Evolutionary conservation across 2,113 vertebrate genomes (phyloP).

Genomic region (Phalacrocorax carbo): DNA sequence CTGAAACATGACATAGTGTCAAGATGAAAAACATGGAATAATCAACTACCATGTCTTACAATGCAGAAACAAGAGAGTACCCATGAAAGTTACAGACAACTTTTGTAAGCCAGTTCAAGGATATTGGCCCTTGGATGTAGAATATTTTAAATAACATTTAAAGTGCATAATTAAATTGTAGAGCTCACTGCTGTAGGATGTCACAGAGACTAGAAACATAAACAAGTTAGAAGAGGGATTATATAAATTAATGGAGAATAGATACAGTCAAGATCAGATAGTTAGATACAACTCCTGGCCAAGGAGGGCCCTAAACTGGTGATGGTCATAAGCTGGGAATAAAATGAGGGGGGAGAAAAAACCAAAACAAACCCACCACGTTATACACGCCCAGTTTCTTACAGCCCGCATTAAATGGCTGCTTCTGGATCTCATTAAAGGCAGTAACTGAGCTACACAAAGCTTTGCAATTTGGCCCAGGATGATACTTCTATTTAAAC

Average conservation of each 20-base stretch:
- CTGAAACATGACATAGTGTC: background rate
- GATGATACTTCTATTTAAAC: slow-evolving; percentile 21
- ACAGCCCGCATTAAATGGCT: background rate
- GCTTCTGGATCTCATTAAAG: slow-evolving; percentile 41
- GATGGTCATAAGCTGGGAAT: background rate
- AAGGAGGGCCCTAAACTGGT: background rate
- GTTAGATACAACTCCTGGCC: background rate
- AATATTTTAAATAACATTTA: background rate
- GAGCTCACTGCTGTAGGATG: background rate
- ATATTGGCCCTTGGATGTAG: background rate
- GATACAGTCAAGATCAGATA: background rate
- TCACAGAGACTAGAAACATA: slow-evolving; percentile 35
- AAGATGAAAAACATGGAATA: background rate
- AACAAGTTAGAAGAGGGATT: slow-evolving; percentile 16
- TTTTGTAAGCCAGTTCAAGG: background rate
- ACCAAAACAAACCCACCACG: background rate
- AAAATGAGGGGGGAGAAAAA: background rate
- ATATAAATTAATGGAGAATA: slow-evolving; percentile 18
- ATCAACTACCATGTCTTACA: rapidly evolving
- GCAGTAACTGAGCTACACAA: background rate
- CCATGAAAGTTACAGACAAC: background rate
- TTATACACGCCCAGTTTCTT: slow-evolving; percentile 15
- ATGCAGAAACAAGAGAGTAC: background rate
- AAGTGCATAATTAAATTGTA: background rate
- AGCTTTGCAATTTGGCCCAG: background rate